Evolutionary conservation across 64 coral and sea anemone genomes (phyloP), one percentile per base, ranked within the genome.

Genomic region (Catalaphyllia jardinei): DNA sequence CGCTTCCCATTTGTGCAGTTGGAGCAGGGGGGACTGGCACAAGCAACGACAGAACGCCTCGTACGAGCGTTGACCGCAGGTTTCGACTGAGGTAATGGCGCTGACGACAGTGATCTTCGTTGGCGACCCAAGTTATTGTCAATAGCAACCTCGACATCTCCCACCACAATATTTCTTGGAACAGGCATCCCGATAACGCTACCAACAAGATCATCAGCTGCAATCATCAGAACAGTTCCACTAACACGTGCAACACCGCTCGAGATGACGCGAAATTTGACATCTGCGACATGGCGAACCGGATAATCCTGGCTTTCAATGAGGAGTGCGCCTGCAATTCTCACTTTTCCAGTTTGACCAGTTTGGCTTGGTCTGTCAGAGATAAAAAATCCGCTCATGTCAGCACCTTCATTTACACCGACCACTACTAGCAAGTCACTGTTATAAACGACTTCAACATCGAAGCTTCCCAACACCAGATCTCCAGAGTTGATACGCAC

Each of bases 151-250:
- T 82, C 76, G 20, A 86, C 24, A 54, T 86, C 67, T 64, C 90
- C 90, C 24, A 82, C 90, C 46, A 92, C 64, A 35, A 86, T 86
- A 54, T 16, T 39, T 60, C 82, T 92, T 7, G 90, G 90, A 20
- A 49, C 42, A 55, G 90, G 69, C 2, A 12, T 33, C 4, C 89
- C 90, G 51, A 92, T 67, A 15, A 65, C 52, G 10, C 28, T 79
- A 52, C 90, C 90, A 10, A 86, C 61, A 29, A 92, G 60, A 86
- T 92, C 81, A 61, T 92, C 74, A 25, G 81, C 61, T 52, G 90
- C 90, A 31, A 92, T 52, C 90, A 92, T 92, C 31, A 86, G 62
- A 29, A 86, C n/a, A 6, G 76, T 75, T 86, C 90, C 90, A 31
- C 73, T 77, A 30, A 92, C 24, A 29, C 63, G 15, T 9, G 61